These are phyloP conservation scores for Gymnarchus niloticus DNA, from an alignment of 2,113 vertebrate species.

Conservation along the genomic window DNA sequence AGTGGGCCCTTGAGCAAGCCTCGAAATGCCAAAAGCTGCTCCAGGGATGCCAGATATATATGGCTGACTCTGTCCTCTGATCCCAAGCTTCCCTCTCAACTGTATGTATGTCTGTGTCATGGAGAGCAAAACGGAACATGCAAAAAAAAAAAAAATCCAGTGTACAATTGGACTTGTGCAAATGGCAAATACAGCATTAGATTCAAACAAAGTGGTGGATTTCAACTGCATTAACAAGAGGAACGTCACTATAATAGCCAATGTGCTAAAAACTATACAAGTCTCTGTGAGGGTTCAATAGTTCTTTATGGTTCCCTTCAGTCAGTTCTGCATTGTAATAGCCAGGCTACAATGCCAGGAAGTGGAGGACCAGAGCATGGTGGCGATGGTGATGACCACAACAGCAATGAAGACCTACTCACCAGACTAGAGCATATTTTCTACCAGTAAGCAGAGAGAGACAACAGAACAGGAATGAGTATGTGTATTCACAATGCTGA, in stretches of 20 bases:
- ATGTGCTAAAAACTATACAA: not conserved
- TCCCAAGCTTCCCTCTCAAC: no score
- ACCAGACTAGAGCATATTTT: conserved; percentile 91
- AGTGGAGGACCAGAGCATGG: conserved; percentile 30
- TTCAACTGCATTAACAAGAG: not conserved
- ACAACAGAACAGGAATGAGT: conserved; percentile 47
- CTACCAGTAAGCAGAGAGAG: conserved; percentile 76
- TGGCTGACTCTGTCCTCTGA: no score
- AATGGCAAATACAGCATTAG: no score
- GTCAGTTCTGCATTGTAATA: no score
- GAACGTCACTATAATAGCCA: no score
- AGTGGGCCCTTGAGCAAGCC: no score
- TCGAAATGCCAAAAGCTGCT: no score
- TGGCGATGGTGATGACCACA: conserved; percentile 24
- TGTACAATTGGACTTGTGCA: no score
- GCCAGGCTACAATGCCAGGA: conserved; percentile 31
- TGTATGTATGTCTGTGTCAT: no score
- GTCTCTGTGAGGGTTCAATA: not conserved
- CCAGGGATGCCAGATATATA: no score
- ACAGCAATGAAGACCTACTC: conserved; percentile 69
- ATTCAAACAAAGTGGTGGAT: not conserved
- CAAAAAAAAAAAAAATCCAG: no score
- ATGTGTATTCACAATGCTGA: not conserved
- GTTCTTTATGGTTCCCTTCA: not conserved
- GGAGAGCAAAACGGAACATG: no score